Evolutionary conservation across 2,797 vertebrate genomes (phyloP).

Genomic region (Percopsis omiscomaycus): DNA sequence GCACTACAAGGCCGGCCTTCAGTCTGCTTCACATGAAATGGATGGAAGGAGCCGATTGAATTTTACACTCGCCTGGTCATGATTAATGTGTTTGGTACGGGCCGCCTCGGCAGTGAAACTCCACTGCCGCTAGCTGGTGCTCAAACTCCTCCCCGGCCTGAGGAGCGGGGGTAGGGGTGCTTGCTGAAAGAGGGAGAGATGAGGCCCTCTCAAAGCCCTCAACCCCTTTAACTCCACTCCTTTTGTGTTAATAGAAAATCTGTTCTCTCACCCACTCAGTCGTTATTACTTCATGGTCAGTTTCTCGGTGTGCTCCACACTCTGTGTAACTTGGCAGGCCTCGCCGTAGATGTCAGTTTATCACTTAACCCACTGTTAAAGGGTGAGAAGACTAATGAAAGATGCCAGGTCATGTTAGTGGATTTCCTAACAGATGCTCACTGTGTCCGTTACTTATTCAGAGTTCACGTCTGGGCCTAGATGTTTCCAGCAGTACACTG

Average conservation of each 20-base stretch:
- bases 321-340: constrained; percentile 67
- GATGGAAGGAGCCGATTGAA: constrained; percentile 97
- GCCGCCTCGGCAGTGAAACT: constrained; percentile 49
- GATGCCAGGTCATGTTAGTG: constrained; percentile 62
- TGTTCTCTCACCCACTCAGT: constrained; percentile 56
- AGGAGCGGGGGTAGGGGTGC: constrained; percentile 25
- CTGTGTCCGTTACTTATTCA: constrained; percentile 52
- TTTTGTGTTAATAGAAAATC: constrained; percentile 72
- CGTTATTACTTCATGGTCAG: constrained; percentile 69
- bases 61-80: constrained; percentile 94
- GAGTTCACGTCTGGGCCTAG: constrained; percentile 24
- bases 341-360: constrained; percentile 76
- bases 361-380: constrained; percentile 79
- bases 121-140: constrained; percentile 73
- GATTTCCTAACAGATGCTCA: constrained; percentile 54
- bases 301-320: constrained; percentile 61
- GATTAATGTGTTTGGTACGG: constrained; percentile 86
- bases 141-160: constrained; percentile 64
- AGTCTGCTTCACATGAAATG: constrained; percentile 92
- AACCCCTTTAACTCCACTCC: constrained; percentile 58
- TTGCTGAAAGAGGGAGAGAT: constrained; percentile 47
- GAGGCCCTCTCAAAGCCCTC: constrained; percentile 53
- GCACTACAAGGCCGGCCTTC: constrained; percentile 96
- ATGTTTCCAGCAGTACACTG: not conserved
- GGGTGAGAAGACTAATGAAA: constrained; percentile 69